Conservation (phyloP, 2,113 vertebrate genomes). For the Carettochelys insculpta region DNA sequence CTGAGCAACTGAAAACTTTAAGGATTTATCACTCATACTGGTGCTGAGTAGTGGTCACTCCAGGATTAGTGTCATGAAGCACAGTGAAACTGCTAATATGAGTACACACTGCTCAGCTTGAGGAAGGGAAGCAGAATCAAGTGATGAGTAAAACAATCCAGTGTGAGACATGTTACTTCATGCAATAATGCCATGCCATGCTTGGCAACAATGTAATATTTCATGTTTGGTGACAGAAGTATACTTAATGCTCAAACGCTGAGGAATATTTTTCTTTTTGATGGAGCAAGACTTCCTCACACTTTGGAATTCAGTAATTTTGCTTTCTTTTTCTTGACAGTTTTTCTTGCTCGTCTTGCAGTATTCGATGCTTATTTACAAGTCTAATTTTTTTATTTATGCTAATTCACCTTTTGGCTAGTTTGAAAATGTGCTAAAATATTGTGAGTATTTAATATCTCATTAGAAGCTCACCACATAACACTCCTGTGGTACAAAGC, state of each 20-base stretch:
- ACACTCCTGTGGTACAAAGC: neutral
- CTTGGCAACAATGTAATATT: neutral
- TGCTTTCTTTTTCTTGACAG: neutral
- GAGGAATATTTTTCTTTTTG: slow-evolving; percentile 43
- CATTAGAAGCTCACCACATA: slow-evolving; percentile 40
- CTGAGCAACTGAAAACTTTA: neutral
- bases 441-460: slow-evolving; percentile 42
- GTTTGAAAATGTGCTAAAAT: slow-evolving; percentile 23
- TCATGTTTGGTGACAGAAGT: neutral
- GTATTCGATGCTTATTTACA: neutral
- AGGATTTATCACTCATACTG: neutral
- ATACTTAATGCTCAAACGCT: neutral
- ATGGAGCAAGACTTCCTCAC: slow-evolving; percentile 5
- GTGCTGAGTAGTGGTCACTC: neutral
- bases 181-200: neutral
- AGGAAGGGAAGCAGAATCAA: neutral
- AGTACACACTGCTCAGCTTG: neutral
- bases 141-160: neutral
- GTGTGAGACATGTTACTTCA: neutral
- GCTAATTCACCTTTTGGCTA: neutral
- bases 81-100: neutral
- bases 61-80: slow-evolving; percentile 9
- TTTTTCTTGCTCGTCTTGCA: slow-evolving; percentile 12
- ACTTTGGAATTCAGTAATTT: neutral
- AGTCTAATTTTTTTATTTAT: neutral